These are phyloP conservation scores for Ctenicera cuprea DNA, from an alignment of 2,888 invertebrate genomes.

Conservation along the genomic window DNA sequence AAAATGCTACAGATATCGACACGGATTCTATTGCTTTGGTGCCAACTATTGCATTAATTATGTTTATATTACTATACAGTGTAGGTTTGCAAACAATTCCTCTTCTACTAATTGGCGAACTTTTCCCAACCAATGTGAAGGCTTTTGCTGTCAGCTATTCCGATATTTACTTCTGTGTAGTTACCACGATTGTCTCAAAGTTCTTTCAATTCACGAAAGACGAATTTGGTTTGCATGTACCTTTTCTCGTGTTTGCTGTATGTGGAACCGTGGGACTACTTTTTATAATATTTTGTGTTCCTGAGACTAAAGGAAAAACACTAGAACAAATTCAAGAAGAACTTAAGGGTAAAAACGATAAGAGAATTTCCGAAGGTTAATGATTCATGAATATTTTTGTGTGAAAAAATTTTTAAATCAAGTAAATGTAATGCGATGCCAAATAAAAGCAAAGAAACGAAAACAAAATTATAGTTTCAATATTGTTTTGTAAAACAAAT, in stretches of 20 bases:
- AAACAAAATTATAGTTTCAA: too few species aligned
- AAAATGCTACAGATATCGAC: neutral
- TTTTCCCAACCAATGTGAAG: constrained; percentile 74
- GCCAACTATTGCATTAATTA: constrained; percentile 70
- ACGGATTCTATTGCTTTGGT: constrained; percentile 66
- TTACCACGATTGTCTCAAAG: constrained; percentile 71
- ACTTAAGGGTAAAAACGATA: neutral
- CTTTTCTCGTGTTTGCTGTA: constrained; percentile 80
- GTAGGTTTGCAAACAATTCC: constrained; percentile 73
- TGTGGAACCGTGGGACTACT: constrained; percentile 78
- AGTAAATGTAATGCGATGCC: too few species aligned
- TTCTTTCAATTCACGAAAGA: constrained; percentile 74
- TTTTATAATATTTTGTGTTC: constrained; percentile 77
- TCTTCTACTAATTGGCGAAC: constrained; percentile 72
- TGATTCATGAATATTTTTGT: too few species aligned
- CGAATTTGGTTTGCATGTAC: constrained; percentile 77
- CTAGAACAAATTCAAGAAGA: constrained; percentile 26
- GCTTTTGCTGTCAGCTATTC: constrained; percentile 74
- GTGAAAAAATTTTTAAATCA: too few species aligned
- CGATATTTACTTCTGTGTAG: constrained; percentile 71
- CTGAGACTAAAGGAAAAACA: constrained; percentile 79
- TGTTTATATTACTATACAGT: constrained; percentile 71
- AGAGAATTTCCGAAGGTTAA: neutral
- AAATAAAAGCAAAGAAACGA: too few species aligned
- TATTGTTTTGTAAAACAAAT: too few species aligned